These are phyloP conservation scores for Buathra laborator DNA, from an alignment of 2,888 invertebrate genomes.

Conservation along the genomic window DNA sequence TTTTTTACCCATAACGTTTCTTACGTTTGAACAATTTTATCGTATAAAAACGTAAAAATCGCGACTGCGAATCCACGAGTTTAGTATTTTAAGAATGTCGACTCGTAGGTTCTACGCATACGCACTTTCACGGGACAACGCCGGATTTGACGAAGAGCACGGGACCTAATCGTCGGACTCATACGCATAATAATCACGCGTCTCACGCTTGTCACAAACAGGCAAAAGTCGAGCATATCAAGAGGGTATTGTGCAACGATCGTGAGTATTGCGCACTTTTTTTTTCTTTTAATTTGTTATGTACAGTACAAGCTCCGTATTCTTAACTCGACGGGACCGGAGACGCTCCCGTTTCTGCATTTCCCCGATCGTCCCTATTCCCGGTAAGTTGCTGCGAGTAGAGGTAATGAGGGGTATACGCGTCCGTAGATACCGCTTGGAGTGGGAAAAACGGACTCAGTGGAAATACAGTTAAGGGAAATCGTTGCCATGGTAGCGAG, in stretches of 20 bases:
- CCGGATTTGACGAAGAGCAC: slow-evolving; percentile 77
- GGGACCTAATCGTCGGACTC: slow-evolving; percentile 76
- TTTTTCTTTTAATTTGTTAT: neutral
- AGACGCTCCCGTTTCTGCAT: no score
- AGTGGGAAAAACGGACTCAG: no score
- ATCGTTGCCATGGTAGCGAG: no score
- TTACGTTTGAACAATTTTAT: neutral
- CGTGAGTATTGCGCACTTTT: slow-evolving; percentile 81
- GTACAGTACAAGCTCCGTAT: no score
- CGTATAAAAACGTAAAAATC: neutral
- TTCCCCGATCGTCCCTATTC: no score
- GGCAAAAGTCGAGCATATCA: slow-evolving; percentile 82
- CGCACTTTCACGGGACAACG: slow-evolving; percentile 78
- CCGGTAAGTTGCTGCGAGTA: no score
- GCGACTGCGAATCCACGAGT: neutral
- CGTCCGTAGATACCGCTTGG: no score
- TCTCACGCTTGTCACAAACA: slow-evolving; percentile 82
- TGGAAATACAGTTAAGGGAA: no score
- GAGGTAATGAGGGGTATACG: no score
- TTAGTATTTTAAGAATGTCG: neutral
- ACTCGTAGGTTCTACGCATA: slow-evolving; percentile 77
- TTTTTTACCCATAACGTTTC: neutral
- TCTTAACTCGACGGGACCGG: no score
- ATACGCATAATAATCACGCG: slow-evolving; percentile 79
- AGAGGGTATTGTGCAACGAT: slow-evolving; percentile 82